A percentile compares a stretch with the other conserved stretches of the same genome.
phyloP scores from a whole-genome alignment of 37 sponge, comb jelly and placozoan species.

The Crambe crambe region DNA sequence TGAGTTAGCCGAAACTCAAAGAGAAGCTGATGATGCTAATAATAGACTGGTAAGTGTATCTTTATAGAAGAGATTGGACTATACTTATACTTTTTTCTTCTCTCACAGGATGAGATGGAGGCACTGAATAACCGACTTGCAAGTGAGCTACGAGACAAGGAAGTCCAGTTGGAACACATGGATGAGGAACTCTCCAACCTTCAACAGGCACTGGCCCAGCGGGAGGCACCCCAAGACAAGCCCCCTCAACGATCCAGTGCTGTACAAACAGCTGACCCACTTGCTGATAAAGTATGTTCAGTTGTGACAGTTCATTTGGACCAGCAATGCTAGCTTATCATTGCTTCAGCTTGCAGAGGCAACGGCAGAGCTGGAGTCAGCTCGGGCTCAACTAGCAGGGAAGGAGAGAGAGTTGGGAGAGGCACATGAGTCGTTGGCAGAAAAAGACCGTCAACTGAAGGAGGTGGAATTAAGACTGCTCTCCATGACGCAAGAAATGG shows the following conservation, averaged over 20 bases:
- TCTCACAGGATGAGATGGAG: conserved; percentile 19
- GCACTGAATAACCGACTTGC: conserved; percentile 16
- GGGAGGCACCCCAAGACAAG: conserved; percentile 7
- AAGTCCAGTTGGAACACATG: conserved; percentile 16
- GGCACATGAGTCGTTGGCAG: background rate
- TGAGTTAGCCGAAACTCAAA: conserved; percentile 12
- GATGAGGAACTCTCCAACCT: conserved; percentile 6
- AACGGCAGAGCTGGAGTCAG: conserved; percentile 22
- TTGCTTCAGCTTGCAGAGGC: conserved; percentile 15
- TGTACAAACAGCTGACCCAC: background rate
- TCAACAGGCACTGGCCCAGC: conserved; percentile 19
- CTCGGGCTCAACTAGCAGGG: conserved; percentile 3
- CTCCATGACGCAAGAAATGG: conserved; percentile 44
- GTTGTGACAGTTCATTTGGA: background rate
- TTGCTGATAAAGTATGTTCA: background rate
- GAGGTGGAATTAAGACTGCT: conserved; percentile 64
- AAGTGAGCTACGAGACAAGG: conserved; percentile 29
- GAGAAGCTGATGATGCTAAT: conserved; percentile 12
- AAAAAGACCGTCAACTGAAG: conserved; percentile 3
- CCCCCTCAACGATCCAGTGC: background rate
- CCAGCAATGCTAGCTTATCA: background rate
- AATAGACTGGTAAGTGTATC: conserved; percentile 10
- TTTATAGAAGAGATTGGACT: too few relatives aligned
- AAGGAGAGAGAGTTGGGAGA: conserved; percentile 23
- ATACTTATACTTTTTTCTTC: background rate